Base-by-base conservation (phyloP, 2,797 vertebrate species). In the Pampus argenteus region DNA sequence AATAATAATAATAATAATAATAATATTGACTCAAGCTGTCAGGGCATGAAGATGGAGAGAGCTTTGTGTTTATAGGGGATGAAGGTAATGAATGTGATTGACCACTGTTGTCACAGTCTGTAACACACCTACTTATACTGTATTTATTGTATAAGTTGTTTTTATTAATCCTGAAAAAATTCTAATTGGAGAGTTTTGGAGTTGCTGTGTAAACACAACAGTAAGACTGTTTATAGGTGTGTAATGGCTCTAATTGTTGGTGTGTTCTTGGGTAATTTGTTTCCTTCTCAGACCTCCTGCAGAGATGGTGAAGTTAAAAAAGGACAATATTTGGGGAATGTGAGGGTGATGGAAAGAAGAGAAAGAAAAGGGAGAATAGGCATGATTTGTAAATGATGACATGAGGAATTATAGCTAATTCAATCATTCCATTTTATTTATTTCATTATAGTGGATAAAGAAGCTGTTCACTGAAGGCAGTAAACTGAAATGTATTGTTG, bases 351-450 rank as follows among this genome's bases (percentile, higher is more conserved):
- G 17, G 54, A 38, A 52, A 28, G 17, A 34, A 20, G 22, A 42
- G 38, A 42, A 14, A 40, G 3, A 40, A 15, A 40, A 59, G 13
- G 15, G 5, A 57, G 20, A 29, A 55, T 17, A 28, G 3, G 2
- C 4, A 3, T 31, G 22, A 61, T 61, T 26, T 45, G 25, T 25
- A n/a, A 52, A 59, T 2, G 9, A 44, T 3, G 15, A 34, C n/a
- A 8, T 5, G 36, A 49, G 17, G 13, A n/a, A 22, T 48, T 26
- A 2, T 29, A 48, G 42, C 1, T 9, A 23, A 44, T 25, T 36
- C 28, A 44, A 18, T 50, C 52, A n/a, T 66, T 64, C 62, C 25
- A n/a, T 29, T 50, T 75, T 20, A 82, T 73, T 79, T 78, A 74
- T 74, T 67, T 36, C 58, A 47, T 68, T 45, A 55, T 36, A n/a